These are phyloP conservation scores for Drosophila phalerata DNA, from an alignment of 2,888 invertebrate species.

Conservation along the genomic window DNA sequence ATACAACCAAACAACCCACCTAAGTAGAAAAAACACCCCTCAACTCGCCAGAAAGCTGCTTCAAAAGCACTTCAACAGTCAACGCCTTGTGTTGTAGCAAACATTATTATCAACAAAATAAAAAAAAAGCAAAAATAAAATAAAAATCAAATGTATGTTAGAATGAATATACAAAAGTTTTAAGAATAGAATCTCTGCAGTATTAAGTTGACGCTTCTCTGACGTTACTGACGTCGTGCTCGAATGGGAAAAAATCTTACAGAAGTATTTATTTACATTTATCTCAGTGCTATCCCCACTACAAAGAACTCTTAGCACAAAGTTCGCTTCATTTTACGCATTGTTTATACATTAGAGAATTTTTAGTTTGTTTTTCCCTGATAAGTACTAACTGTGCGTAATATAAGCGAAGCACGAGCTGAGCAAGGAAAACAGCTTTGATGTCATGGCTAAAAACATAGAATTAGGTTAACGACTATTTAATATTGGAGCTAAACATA, in stretches of 20 bases:
- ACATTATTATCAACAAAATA: slow-evolving; percentile 43
- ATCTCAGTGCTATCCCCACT: slow-evolving; percentile 10
- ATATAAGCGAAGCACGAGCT: slow-evolving; percentile 5
- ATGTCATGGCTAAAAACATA: slow-evolving; percentile 2
- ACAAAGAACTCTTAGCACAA: slow-evolving; percentile 1
- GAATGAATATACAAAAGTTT: slow-evolving; percentile 5
- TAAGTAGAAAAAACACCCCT: slow-evolving; percentile 37
- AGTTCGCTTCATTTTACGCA: slow-evolving; percentile 40
- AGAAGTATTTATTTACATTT: slow-evolving; percentile 59
- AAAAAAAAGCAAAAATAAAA: slow-evolving; percentile 1
- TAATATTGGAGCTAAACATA: background rate
- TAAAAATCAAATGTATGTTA: slow-evolving; percentile 14
- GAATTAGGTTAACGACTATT: slow-evolving; percentile 5
- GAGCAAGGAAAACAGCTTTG: background rate
- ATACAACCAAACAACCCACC: slow-evolving; percentile 42
- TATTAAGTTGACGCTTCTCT: slow-evolving; percentile 16
- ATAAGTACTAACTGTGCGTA: slow-evolving; percentile 9
- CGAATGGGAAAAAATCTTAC: slow-evolving; percentile 20
- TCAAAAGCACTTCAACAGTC: slow-evolving; percentile 62
- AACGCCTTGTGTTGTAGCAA: slow-evolving; percentile 59
- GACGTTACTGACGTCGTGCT: slow-evolving; percentile 16
- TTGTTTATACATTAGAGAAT: slow-evolving; percentile 34
- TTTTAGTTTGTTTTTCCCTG: slow-evolving; percentile 14
- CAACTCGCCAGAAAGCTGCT: slow-evolving; percentile 45
- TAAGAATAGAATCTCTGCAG: slow-evolving; percentile 37